Evolutionary conservation across 1,140 invertebrate species (phyloP).

Genomic region (Chironomus tepperi): DNA sequence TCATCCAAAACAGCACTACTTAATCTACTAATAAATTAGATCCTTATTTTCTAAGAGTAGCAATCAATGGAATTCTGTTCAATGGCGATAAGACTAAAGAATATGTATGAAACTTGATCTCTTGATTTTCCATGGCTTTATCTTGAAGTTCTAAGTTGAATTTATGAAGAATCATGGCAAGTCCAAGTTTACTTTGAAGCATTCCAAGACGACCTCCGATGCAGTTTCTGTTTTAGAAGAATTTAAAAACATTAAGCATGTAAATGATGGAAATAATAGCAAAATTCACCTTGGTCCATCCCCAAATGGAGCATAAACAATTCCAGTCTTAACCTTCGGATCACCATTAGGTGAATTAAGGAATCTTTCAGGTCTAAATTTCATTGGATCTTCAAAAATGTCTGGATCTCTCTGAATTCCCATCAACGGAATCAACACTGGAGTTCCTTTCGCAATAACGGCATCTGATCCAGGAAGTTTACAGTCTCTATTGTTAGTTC

Average conservation of each 20-base stretch:
- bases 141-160: not conserved
- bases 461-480: slow-evolving; percentile 26
- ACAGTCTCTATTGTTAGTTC: slow-evolving; percentile 33
- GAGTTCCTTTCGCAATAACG: too few species aligned
- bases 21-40: too few species aligned
- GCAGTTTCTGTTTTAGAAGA: too few species aligned
- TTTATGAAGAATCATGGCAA: not conserved
- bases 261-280: too few species aligned
- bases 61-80: too few species aligned
- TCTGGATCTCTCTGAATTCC: not conserved
- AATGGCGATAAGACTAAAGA: not conserved
- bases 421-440: not conserved
- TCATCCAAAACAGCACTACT: too few species aligned
- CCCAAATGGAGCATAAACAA: not conserved
- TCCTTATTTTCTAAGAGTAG: too few species aligned
- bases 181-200: not conserved
- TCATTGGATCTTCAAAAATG: not conserved
- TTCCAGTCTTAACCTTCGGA: not conserved
- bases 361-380: not conserved
- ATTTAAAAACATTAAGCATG: too few species aligned
- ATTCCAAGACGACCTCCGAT: not conserved
- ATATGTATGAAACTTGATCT: not conserved
- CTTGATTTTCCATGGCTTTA: not conserved
- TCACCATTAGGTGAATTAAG: not conserved
- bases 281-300: not conserved